Percentiles rank a stretch among this genome's conserved stretches.
These are phyloP conservation scores for Leptogaster cylindrica DNA, from an alignment of 2,888 invertebrate species.

Conservation along the genomic window DNA sequence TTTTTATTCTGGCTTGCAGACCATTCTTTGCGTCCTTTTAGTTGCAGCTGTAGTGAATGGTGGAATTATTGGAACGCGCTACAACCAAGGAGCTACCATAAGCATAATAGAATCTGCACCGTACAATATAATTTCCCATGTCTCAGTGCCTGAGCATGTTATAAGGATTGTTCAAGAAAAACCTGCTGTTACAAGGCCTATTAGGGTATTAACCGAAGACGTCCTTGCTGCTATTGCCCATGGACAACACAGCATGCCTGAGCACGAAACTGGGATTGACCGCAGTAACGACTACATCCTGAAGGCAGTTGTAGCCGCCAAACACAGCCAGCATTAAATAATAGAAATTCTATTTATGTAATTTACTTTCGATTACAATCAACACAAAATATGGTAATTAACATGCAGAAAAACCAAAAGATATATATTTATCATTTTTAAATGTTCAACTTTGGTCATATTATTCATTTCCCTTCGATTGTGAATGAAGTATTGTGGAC, in stretches of 20 bases:
- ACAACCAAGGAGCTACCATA: background rate
- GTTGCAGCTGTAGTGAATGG: background rate
- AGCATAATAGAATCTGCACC: too few species aligned
- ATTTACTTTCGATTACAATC: too few species aligned
- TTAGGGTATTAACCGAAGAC: background rate
- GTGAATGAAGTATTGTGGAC: too few species aligned
- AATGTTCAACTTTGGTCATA: too few species aligned
- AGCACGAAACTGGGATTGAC: background rate
- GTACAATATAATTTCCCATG: background rate
- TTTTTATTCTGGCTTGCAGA: background rate
- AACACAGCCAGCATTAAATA: too few species aligned
- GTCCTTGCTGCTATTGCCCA: background rate
- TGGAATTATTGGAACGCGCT: background rate
- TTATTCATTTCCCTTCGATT: too few species aligned
- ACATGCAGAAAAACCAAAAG: too few species aligned
- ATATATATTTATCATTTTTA: too few species aligned
- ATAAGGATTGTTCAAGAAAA: background rate
- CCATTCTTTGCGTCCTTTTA: background rate
- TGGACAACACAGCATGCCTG: background rate
- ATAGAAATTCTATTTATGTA: too few species aligned
- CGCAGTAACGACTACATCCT: constrained; percentile 3
- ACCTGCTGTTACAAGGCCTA: background rate
- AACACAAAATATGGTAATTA: too few species aligned
- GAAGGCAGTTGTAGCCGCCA: background rate
- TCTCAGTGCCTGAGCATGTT: background rate